Percentiles rank a stretch among this genome's conserved stretches.
phyloP scores from a whole-genome alignment of 1,140 invertebrate genomes.

The Pachypeltis micranthus region DNA sequence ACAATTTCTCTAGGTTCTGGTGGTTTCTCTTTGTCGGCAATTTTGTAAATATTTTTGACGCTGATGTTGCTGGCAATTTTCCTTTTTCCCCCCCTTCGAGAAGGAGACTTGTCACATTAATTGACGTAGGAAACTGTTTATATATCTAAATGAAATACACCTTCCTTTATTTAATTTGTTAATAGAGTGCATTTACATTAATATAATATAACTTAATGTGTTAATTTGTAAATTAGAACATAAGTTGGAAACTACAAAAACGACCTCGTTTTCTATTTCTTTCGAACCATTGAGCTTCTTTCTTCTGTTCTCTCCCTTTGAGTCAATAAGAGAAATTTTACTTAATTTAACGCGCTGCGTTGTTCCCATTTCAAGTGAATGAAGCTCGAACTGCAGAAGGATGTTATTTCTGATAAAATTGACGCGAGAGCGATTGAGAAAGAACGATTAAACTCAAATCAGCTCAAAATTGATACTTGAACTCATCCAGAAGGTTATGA shows the following conservation, averaged over 20 bases:
- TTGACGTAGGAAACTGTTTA: neutral
- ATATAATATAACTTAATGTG: conserved; percentile 3
- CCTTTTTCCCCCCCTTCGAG: neutral
- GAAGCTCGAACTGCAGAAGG: neutral
- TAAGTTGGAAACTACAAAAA: conserved; percentile 1
- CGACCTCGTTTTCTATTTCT: neutral
- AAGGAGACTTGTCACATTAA: neutral
- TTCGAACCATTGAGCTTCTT: too few relatives aligned
- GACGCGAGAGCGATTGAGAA: too few relatives aligned
- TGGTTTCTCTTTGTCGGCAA: neutral
- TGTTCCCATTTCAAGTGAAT: neutral
- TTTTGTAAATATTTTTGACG: neutral
- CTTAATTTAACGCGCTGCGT: neutral
- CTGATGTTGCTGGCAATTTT: neutral
- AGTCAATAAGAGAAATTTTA: neutral
- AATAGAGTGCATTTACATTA: conserved; percentile 6
- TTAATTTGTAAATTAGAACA: conserved; percentile 8
- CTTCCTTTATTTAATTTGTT: conserved; percentile 2
- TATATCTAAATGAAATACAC: neutral
- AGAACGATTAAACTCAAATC: too few relatives aligned
- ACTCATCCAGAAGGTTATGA: too few relatives aligned
- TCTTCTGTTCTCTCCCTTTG: neutral
- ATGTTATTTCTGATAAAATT: neutral
- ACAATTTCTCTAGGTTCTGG: conserved; percentile 3
- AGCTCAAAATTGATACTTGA: too few relatives aligned